Evolutionary conservation across 2,797 vertebrate genomes (phyloP).

Genomic region (Scleropages formosus): DNA sequence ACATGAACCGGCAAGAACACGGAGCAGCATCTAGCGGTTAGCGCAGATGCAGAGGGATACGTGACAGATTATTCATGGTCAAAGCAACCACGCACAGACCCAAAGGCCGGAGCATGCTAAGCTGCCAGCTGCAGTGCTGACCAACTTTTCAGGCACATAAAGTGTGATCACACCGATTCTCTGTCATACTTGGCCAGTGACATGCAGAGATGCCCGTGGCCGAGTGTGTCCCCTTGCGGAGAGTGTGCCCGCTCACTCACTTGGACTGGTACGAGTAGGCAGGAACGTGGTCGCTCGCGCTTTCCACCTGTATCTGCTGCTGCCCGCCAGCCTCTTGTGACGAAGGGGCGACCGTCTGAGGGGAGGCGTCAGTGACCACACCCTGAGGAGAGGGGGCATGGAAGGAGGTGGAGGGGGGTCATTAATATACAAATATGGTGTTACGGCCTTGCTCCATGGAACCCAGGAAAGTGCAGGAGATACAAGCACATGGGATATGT

Average conservation of each 20-base stretch:
- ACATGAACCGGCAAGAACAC: background rate
- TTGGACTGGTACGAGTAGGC: conserved; percentile 96
- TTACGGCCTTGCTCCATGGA: too few relatives aligned
- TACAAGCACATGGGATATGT: too few relatives aligned
- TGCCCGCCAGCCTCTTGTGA: conserved; percentile 91
- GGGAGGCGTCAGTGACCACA: conserved; percentile 90
- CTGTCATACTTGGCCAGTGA: too few relatives aligned
- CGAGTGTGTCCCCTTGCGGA: too few relatives aligned
- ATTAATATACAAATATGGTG: too few relatives aligned
- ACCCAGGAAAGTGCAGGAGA: too few relatives aligned
- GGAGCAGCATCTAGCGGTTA: background rate
- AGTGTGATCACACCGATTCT: too few relatives aligned
- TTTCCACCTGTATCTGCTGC: conserved; percentile 93
- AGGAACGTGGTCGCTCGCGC: conserved; percentile 82
- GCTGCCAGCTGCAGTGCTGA: background rate
- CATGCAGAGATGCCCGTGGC: too few relatives aligned
- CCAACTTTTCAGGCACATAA: too few relatives aligned
- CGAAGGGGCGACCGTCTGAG: conserved; percentile 88
- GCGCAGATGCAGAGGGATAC: conserved; percentile 10
- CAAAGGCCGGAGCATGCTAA: background rate
- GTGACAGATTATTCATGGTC: background rate
- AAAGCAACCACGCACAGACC: background rate
- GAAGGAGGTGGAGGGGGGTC: background rate
- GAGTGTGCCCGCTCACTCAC: conserved; percentile 66
- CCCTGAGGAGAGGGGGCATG: conserved; percentile 70